Conservation (phyloP, 2,113 vertebrate genomes). For the Rutilus rutilus region DNA sequence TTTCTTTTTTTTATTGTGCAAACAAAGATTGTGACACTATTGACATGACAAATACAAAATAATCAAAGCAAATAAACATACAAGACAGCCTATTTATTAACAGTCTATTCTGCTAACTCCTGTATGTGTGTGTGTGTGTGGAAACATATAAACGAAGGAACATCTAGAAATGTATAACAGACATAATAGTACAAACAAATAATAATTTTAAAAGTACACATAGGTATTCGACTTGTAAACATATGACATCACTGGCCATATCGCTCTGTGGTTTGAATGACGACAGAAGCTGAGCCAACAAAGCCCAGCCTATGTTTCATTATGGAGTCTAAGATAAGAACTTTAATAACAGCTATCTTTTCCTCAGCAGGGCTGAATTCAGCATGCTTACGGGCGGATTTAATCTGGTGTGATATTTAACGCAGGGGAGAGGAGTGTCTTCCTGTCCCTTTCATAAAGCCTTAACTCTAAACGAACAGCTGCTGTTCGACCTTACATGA, state of each 20-base stretch:
- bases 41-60: no score
- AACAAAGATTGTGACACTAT: no score
- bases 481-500: conserved; percentile 34
- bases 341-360: conserved; percentile 90
- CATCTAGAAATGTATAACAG: no score
- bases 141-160: no score
- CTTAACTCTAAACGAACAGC: conserved; percentile 48
- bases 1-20: no score
- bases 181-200: no score
- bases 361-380: conserved; percentile 56
- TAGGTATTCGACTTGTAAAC: neutral
- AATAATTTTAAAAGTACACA: neutral
- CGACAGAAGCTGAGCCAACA: conserved; percentile 39
- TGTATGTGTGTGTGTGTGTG: no score
- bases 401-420: conserved; percentile 74
- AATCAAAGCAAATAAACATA: no score
- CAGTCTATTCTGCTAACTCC: no score
- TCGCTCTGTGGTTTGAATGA: conserved; percentile 20
- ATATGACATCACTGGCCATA: conserved; percentile 26
- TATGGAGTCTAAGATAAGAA: conserved; percentile 86
- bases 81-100: no score
- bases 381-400: conserved; percentile 59
- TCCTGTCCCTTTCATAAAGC: conserved; percentile 33
- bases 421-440: conserved; percentile 52
- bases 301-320: conserved; percentile 69